These are phyloP conservation scores for Dastarcus helophoroides DNA, from an alignment of 2,888 invertebrate species.

Conservation along the genomic window DNA sequence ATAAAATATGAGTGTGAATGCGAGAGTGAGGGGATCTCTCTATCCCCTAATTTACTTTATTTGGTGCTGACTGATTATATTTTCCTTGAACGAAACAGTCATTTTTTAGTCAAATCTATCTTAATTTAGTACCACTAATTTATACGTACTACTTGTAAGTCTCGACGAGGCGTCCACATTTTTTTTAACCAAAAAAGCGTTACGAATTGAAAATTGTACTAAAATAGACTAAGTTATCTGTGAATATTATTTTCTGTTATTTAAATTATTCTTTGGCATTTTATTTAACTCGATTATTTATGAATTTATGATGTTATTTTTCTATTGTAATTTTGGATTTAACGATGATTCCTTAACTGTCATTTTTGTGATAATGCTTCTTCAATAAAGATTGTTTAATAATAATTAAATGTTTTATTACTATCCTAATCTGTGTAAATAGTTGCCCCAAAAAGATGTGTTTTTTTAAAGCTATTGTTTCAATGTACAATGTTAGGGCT, in stretches of 20 bases:
- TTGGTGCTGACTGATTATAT: slow-evolving; percentile 37
- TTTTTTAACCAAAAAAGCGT: slow-evolving; percentile 19
- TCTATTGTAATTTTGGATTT: slow-evolving; percentile 28
- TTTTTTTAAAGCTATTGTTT: too few relatives aligned
- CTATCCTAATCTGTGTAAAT: too few relatives aligned
- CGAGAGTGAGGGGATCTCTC: slow-evolving; percentile 23
- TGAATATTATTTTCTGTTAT: slow-evolving; percentile 7
- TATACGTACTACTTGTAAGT: slow-evolving; percentile 25
- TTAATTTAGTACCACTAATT: slow-evolving; percentile 16
- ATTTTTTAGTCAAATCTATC: slow-evolving; percentile 35
- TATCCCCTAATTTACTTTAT: too few relatives aligned
- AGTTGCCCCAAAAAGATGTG: too few relatives aligned
- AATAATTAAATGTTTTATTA: too few relatives aligned
- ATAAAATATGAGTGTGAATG: slow-evolving; percentile 34
- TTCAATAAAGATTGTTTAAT: slow-evolving; percentile 37
- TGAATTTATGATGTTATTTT: slow-evolving; percentile 22
- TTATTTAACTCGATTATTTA: slow-evolving; percentile 9
- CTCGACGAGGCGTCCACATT: slow-evolving; percentile 26
- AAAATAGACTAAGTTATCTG: too few relatives aligned
- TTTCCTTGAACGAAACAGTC: slow-evolving; percentile 29
- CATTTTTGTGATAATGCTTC: slow-evolving; percentile 42
- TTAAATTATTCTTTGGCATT: slow-evolving; percentile 6
- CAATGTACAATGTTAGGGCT: too few relatives aligned
- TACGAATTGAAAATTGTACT: slow-evolving; percentile 12
- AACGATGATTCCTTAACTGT: slow-evolving; percentile 37